These are phyloP conservation scores for Gasterosteus aculeatus DNA, from an alignment of 2,113 vertebrate species.

Conservation along the genomic window DNA sequence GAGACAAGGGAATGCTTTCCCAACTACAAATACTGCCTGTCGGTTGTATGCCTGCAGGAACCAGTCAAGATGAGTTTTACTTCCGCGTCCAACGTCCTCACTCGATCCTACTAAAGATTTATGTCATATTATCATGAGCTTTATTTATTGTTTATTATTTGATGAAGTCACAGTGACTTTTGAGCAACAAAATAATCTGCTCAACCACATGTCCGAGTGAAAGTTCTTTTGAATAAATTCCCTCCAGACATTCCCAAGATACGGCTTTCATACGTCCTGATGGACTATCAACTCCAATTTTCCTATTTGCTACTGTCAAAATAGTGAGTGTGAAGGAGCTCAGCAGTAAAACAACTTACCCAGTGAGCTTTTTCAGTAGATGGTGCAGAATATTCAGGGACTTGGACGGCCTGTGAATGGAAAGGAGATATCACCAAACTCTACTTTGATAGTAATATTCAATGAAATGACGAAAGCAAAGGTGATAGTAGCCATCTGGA, in stretches of 20 bases:
- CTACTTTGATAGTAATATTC: not conserved
- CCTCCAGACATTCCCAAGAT: too few species aligned
- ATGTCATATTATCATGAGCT: too few species aligned
- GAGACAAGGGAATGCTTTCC: not conserved
- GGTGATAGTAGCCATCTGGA: not conserved
- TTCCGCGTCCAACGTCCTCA: too few species aligned
- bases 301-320: not conserved
- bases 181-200: too few species aligned
- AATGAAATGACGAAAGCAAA: conserved; percentile 13
- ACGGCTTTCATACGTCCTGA: not conserved
- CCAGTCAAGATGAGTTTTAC: too few species aligned
- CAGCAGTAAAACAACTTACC: conserved; percentile 80
- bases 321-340: not conserved
- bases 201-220: too few species aligned
- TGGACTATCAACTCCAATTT: not conserved
- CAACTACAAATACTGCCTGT: not conserved
- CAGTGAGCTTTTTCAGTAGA: conserved; percentile 87
- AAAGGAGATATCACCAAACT: conserved; percentile 30
- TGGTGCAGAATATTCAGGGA: conserved; percentile 92
- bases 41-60: too few species aligned
- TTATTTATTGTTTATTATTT: too few species aligned
- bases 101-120: too few species aligned
- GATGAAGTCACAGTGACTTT: too few species aligned
- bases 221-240: too few species aligned
- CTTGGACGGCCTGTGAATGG: conserved; percentile 83